Evolutionary conservation across 2,888 invertebrate genomes (phyloP), one percentile per base, ranked within the genome.

Genomic region (Dexiosoma caninum): DNA sequence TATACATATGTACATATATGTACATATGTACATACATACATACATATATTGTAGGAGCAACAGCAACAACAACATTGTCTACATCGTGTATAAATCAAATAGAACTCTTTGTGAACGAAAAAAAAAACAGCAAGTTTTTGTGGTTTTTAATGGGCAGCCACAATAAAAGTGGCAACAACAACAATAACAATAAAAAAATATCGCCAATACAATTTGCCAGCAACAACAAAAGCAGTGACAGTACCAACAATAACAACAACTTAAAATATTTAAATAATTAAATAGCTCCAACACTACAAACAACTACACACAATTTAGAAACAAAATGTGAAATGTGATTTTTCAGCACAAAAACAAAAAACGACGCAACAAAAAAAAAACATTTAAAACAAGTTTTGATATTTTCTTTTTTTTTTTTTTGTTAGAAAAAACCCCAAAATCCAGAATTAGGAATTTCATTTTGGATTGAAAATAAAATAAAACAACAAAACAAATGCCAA

Each of bases 271-370:
- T 49, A 51, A 30, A 71, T 51, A 71, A 60, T 67, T 62, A 74
- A 75, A 75, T 71, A 76, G 70, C 75, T 55, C 30, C 53, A 51
- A 53, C 74, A 55, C 53, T 46, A 69, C 40, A 53, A 19, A 21
- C 8, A 16, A 35, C 21, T 14, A 30, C 44, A 21, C 27, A 37
- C 37, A 12, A 23, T n/a, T 53, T 53, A 40, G 19, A 8, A 44
- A 71, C 51, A 27, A 80, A 80, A 75, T 75, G 70, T 66, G 77
- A 81, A 77, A 81, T 81, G 81, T 77, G 81, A 81, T 77, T 81
- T 79, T 81, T 81, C 81, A 81, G 81, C 77, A 77, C 40, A 71
- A 71, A 64, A 55, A 42, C n/a, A n/a, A n/a, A n/a, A n/a, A n/a
- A n/a, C n/a, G n/a, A 27, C 27, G 27, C 3, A 44, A 27, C 21